Conservation (phyloP, 2,888 invertebrate genomes). For the Crossocerus cetratus region DNA sequence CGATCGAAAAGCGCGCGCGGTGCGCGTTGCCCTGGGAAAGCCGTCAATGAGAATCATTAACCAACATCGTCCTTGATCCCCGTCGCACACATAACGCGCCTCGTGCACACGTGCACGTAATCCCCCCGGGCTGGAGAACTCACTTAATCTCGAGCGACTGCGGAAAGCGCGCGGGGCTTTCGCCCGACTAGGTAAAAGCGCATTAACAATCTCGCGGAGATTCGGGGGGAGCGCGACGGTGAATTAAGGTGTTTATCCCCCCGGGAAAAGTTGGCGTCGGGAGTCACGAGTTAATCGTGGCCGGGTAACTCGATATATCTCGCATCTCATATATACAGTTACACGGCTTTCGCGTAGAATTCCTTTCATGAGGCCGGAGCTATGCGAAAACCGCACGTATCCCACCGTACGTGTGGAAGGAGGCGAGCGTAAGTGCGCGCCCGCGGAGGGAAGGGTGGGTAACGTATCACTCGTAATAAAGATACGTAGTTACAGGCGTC, state of each 20-base stretch:
- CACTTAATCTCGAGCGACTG: not conserved
- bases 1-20: constrained; percentile 6
- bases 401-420: not conserved
- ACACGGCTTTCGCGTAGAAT: constrained; percentile 34
- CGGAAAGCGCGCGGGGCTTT: not conserved
- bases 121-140: not conserved
- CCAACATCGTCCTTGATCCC: not conserved
- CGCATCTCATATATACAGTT: constrained; percentile 29
- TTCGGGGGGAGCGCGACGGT: not conserved
- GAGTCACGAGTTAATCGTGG: constrained; percentile 43
- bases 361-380: constrained; percentile 21
- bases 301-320: constrained; percentile 50
- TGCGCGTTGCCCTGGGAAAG: not conserved
- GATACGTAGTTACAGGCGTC: constrained; percentile 45
- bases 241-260: constrained; percentile 44
- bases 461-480: constrained; percentile 57
- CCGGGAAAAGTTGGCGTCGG: constrained; percentile 40
- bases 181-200: not conserved
- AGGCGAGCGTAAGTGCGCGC: no score
- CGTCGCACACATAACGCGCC: no score
- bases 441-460: not conserved
- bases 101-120: no score
- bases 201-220: not conserved
- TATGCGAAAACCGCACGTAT: constrained; percentile 25
- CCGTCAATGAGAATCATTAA: not conserved